Evolutionary conservation across 2,113 vertebrate species (phyloP).

Genomic region (Pelusios castaneus): DNA sequence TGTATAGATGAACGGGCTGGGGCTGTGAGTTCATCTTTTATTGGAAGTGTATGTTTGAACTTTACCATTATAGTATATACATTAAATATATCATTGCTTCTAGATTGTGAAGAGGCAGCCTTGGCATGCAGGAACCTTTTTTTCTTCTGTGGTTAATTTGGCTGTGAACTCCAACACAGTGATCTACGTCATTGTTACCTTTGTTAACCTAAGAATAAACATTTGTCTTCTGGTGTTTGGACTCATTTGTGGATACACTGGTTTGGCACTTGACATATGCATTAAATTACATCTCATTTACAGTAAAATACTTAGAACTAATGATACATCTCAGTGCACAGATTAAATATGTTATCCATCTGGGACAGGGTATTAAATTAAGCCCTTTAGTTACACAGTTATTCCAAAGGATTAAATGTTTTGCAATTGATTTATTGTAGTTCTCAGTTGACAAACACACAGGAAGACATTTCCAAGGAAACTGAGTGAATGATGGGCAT

Average conservation of each 20-base stretch:
- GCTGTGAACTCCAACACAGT: neutral
- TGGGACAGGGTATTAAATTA: neutral
- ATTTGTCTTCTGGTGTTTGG: neutral
- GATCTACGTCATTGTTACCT: constrained; percentile 15
- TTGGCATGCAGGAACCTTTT: neutral
- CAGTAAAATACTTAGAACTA: neutral
- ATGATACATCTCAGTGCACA: neutral
- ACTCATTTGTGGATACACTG: neutral
- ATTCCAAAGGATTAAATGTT: neutral
- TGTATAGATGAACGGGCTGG: neutral
- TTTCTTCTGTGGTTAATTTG: constrained; percentile 11
- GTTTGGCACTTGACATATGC: neutral
- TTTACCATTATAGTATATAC: neutral
- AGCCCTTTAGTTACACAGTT: neutral
- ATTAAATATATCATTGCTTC: neutral
- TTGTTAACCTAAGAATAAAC: constrained; percentile 60
- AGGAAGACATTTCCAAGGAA: neutral
- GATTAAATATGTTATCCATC: neutral
- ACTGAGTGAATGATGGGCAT: neutral
- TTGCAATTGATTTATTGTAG: neutral
- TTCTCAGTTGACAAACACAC: neutral
- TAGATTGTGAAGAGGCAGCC: neutral
- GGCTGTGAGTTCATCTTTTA: neutral
- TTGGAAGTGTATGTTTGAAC: neutral
- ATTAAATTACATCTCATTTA: neutral